Evolutionary conservation across 2,113 vertebrate genomes (phyloP).

Genomic region (Anthoscopus minutus): DNA sequence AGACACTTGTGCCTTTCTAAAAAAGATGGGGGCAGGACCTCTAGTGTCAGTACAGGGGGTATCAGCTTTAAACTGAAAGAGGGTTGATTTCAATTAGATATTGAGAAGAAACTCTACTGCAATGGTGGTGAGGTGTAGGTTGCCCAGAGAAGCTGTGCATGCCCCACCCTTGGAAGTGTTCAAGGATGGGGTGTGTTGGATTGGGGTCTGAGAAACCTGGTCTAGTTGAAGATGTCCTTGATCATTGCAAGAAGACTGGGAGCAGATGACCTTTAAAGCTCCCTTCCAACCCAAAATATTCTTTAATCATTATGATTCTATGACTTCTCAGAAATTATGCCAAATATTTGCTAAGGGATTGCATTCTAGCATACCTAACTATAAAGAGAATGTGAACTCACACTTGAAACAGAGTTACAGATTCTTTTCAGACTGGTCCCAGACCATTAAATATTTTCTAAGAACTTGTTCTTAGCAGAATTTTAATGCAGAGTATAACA

Average conservation of each 20-base stretch:
- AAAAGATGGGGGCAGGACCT: neutral
- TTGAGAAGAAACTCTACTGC: neutral
- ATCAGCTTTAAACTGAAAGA: neutral
- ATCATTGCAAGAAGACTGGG: neutral
- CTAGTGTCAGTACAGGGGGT: neutral
- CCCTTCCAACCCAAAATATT: neutral
- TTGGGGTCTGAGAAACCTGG: neutral
- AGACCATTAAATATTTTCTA: neutral
- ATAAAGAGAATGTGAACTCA: neutral
- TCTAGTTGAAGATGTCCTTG: neutral
- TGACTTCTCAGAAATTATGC: neutral
- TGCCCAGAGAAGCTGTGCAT: neutral
- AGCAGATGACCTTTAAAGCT: neutral
- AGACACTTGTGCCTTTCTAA: neutral
- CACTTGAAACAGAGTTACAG: neutral
- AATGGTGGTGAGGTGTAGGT: neutral
- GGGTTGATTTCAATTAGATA: neutral
- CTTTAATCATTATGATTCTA: neutral
- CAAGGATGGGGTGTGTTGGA: neutral
- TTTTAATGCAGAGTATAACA: neutral
- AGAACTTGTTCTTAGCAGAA: neutral
- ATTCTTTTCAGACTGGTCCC: neutral
- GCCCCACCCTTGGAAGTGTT: neutral
- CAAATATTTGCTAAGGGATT: neutral
- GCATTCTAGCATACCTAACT: neutral